These are phyloP conservation scores for Laticauda laticaudata DNA, from an alignment of 2,113 vertebrate genomes.

Conservation along the genomic window DNA sequence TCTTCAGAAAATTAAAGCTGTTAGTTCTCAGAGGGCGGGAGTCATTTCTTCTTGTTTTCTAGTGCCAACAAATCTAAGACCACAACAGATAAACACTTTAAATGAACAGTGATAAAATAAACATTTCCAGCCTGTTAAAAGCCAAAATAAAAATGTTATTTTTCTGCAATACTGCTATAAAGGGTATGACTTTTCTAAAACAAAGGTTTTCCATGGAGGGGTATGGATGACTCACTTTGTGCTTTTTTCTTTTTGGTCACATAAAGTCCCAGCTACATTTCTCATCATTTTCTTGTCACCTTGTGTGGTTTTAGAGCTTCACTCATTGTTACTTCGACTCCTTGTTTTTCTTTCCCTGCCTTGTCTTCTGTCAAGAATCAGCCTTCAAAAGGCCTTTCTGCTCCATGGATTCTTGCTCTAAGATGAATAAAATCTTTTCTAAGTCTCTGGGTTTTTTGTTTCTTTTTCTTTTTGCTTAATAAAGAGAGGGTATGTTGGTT, in stretches of 20 bases:
- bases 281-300: background rate
- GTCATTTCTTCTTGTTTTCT: background rate
- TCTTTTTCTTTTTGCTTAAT: conserved; percentile 3
- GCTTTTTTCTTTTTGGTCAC: background rate
- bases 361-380: conserved; percentile 26
- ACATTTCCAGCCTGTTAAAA: background rate
- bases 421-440: background rate
- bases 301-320: conserved; percentile 20
- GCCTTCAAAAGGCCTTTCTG: conserved; percentile 14
- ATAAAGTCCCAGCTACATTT: background rate
- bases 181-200: background rate
- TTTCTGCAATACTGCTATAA: background rate
- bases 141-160: background rate
- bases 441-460: background rate
- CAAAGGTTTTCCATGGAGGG: background rate
- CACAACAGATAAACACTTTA: background rate
- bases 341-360: background rate
- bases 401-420: background rate
- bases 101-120: background rate
- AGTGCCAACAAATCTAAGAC: background rate
- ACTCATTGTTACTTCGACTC: conserved; percentile 7
- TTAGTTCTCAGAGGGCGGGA: background rate
- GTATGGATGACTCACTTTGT: background rate
- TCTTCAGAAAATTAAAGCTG: conserved; percentile 2
- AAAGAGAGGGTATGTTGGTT: background rate